Evolutionary conservation across 2,888 invertebrate genomes (phyloP), one percentile per base, ranked within the genome.

Genomic region (Leucoma salicis): DNA sequence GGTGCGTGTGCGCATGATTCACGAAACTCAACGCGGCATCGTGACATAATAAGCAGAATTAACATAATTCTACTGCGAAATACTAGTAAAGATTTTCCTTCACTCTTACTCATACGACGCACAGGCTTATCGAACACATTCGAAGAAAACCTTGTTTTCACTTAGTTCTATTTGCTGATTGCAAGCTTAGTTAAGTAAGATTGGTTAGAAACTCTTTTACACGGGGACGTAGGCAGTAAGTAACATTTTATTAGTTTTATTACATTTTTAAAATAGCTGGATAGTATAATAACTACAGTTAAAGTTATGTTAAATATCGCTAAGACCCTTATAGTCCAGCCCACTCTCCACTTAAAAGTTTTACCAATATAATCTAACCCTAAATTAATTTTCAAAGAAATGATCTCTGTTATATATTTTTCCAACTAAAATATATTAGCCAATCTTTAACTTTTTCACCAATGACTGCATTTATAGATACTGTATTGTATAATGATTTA

Each of bases 31-130:
- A 49, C 35, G 70, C 58, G 62, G 55, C 64, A 63, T 64, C 62
- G 85, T 88, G 88, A 89, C 88, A 88, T 89, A 89, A 89, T 87
- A 82, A 83, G 74, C 78, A 60, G 67, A 84, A 86, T 88, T 83
- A 83, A 78, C 85, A 84, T 86, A 82, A 77, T 75, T 77, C 74
- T 57, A 68, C 66, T 44, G 60, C 42, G 60, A 60, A 66, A 70
- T 76, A 74, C 64, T 66, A 70, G 62, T 65, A 71, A 74, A 72
- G 74, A 72, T n/a, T 18, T 80, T 75, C 70, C 74, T 70, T 78
- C 70, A 77, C 71, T 76, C 74, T 78, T 80, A 80, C 75, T 79
- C 76, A 74, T 54, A 43, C 60, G 55, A 65, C 54, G 70, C 69
- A 68, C 63, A 45, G 57, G 42, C 47, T 60, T 55, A 57, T 61